A percentile compares a stretch with the other conserved stretches of the same genome.
Evolutionary conservation across 2,113 vertebrate species (phyloP).

Genomic region (Lepidothrix coronata): DNA sequence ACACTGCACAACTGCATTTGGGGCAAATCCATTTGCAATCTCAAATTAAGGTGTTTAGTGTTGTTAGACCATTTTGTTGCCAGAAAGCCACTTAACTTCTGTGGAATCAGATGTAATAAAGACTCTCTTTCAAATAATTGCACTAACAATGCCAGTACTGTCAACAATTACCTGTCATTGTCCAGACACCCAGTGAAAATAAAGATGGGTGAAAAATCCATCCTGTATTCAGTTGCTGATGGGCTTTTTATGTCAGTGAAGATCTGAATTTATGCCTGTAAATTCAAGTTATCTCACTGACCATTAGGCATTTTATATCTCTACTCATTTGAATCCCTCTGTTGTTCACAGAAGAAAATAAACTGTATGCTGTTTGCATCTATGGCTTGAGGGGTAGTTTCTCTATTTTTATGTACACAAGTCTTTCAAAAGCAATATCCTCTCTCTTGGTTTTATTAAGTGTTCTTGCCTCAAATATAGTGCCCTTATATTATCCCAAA

Average conservation of each 20-base stretch:
- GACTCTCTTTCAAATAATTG: background rate
- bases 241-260: background rate
- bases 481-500: slow-evolving; percentile 19
- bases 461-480: background rate
- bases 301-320: background rate
- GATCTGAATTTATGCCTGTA: background rate
- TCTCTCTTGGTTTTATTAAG: slow-evolving; percentile 36
- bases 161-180: background rate
- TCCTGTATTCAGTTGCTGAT: background rate
- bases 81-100: background rate
- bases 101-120: background rate
- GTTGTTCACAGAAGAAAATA: background rate
- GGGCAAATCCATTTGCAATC: background rate
- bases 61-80: background rate
- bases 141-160: background rate
- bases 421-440: background rate
- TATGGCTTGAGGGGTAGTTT: background rate
- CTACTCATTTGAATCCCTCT: background rate
- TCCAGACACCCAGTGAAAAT: background rate
- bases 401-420: background rate
- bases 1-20: background rate
- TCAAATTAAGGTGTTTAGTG: background rate
- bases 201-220: background rate
- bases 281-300: background rate
- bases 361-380: slow-evolving; percentile 11